Evolutionary conservation across 2,113 vertebrate genomes (phyloP).

Genomic region (Brachionichthys hirsutus): DNA sequence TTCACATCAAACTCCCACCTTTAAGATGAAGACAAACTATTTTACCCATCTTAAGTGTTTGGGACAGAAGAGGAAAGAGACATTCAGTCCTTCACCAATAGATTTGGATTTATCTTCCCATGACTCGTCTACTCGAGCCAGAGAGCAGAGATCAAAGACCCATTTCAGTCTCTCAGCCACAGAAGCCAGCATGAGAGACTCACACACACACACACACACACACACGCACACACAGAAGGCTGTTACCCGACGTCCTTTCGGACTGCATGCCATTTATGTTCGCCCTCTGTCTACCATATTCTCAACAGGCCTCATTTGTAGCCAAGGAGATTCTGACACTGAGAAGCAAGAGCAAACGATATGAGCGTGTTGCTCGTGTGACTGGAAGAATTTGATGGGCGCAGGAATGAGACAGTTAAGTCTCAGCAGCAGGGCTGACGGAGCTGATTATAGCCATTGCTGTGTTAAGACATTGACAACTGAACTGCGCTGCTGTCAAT

Average conservation of each 20-base stretch:
- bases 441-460: slow-evolving; percentile 51
- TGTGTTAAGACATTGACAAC: slow-evolving; percentile 47
- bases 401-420: slow-evolving; percentile 50
- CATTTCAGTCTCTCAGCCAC: slow-evolving; percentile 51
- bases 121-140: slow-evolving; percentile 39
- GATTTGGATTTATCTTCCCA: slow-evolving; percentile 60
- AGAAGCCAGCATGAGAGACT: slow-evolving; percentile 50
- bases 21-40: too few species aligned
- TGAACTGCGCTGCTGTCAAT: slow-evolving; percentile 54
- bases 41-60: too few species aligned
- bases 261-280: slow-evolving; percentile 43
- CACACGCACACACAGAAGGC: slow-evolving; percentile 43
- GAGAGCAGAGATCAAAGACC: slow-evolving; percentile 57
- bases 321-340: slow-evolving; percentile 36
- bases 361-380: slow-evolving; percentile 21
- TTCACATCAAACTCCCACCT: too few species aligned
- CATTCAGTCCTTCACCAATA: slow-evolving; percentile 33
- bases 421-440: slow-evolving; percentile 50
- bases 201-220: slow-evolving; percentile 27
- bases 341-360: slow-evolving; percentile 20
- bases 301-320: slow-evolving; percentile 29
- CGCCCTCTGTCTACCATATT: slow-evolving; percentile 12
- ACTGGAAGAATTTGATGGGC: slow-evolving; percentile 36
- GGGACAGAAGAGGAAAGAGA: slow-evolving; percentile 1
- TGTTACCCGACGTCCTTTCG: slow-evolving; percentile 40